Conservation (phyloP, 1,140 invertebrate species). For the Babylonia areolata region DNA sequence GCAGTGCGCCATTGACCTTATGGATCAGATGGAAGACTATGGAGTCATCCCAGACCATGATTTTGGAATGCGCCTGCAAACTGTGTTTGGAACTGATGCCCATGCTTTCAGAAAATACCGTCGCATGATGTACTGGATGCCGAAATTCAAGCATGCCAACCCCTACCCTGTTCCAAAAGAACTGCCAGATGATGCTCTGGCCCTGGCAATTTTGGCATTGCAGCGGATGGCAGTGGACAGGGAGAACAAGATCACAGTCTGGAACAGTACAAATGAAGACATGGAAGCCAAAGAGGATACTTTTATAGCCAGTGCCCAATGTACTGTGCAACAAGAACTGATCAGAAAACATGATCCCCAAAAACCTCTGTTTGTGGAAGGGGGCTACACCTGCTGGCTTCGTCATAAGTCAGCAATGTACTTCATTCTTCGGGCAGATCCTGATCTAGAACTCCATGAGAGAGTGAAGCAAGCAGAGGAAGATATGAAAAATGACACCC, state of each 20-base stretch:
- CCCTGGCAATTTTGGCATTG: slow-evolving; percentile 91
- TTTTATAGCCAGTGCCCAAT: slow-evolving; percentile 95
- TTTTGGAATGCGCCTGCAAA: slow-evolving; percentile 87
- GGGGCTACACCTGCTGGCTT: slow-evolving; percentile 90
- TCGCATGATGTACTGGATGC: slow-evolving; percentile 99
- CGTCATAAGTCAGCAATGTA: slow-evolving; percentile 86
- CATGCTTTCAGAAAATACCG: slow-evolving; percentile 89
- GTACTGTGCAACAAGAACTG: slow-evolving; percentile 85
- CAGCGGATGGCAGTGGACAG: slow-evolving; percentile 92
- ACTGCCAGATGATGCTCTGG: slow-evolving; percentile 79
- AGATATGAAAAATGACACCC: slow-evolving; percentile 45
- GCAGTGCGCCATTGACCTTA: slow-evolving; percentile 88
- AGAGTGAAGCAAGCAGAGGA: slow-evolving; percentile 71
- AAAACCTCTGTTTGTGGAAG: slow-evolving; percentile 89
- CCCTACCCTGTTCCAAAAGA: slow-evolving; percentile 90
- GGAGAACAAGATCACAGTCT: slow-evolving; percentile 83
- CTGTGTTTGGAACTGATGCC: slow-evolving; percentile 88
- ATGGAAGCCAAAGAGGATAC: slow-evolving; percentile 85
- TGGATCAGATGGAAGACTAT: slow-evolving; percentile 90
- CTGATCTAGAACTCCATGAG: slow-evolving; percentile 69
- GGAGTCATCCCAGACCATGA: slow-evolving; percentile 92
- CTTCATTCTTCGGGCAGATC: slow-evolving; percentile 87
- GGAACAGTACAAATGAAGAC: slow-evolving; percentile 78
- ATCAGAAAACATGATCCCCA: slow-evolving; percentile 83
- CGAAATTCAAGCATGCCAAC: slow-evolving; percentile 94